Base-by-base conservation (phyloP, 2,888 invertebrate species). In the Hyposoter didymator region DNA sequence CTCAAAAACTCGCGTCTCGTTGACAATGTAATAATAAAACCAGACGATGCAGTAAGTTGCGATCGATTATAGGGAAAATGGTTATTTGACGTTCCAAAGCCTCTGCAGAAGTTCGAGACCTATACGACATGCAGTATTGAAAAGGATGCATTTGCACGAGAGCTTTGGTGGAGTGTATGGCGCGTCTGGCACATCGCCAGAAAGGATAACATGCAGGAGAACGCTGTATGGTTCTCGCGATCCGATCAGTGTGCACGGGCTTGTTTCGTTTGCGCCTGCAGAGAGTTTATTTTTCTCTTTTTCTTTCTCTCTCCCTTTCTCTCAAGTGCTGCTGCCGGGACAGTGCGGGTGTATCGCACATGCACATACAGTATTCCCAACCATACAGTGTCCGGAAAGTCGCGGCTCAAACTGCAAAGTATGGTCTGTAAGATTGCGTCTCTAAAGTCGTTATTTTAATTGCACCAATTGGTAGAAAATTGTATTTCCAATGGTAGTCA, bases 181-280 rank as follows among this genome's bases (percentile, higher is more conserved):
- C 59, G 59, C 47, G 73, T 39, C 32, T 78, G 76, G 80, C 76
- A 80, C 80, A 83, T 85, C 83, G 83, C 80, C 78, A 39, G 66
- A 80, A 83, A 83, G 85, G 85, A 85, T 85, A 85, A 85, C 85
- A 85, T 80, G 85, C 76, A 78, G 72, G 80, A 64, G 83, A 86
- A 87, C 81, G 83, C 52, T 47, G 74, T 66, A 72, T 72, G 80
- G 73, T 55, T 73, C 66, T 66, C 74, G 85, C 84, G 88, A 88
- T 87, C 85, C 76, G 87, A 88, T 88, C 88, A 84, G 86, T 85
- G 83, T 85, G 85, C 85, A 80, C 85, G 72, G 84, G 89, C 88
- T 88, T 85, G 88, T 89, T 89, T 87, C 91, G 88, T 87, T 88
- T 86, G 86, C 84, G 62, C 88, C 85, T 73, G 64, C 74, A 75